Percentiles rank a stretch among this genome's conserved stretches.
phyloP scores from a whole-genome alignment of 2,888 invertebrate species.

The Campoletis raptor region DNA sequence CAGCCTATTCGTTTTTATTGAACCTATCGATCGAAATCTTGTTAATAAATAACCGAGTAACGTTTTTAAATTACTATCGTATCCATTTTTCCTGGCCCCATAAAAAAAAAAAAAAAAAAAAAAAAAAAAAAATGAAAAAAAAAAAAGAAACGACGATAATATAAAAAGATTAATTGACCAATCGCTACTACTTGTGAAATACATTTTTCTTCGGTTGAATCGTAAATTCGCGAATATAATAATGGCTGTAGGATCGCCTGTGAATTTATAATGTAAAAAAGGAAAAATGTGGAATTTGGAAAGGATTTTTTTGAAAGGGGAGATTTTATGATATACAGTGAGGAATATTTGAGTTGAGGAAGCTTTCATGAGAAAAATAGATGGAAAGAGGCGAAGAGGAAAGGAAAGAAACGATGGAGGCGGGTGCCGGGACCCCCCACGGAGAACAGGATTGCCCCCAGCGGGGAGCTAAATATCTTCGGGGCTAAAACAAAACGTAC shows the following conservation, averaged over 20 bases:
- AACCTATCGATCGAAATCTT: neutral
- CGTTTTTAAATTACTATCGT: neutral
- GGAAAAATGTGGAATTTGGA: constrained; percentile 14
- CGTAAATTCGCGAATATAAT: constrained; percentile 23
- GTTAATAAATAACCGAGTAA: neutral
- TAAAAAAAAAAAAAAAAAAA: neutral
- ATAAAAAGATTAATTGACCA: constrained; percentile 16
- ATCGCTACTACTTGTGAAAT: constrained; percentile 28
- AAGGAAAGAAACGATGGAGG: constrained; percentile 65
- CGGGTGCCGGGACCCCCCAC: constrained; percentile 80
- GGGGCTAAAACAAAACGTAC: constrained; percentile 82
- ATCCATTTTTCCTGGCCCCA: neutral
- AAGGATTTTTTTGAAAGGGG: neutral
- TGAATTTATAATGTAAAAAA: constrained; percentile 25
- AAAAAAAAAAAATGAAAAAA: neutral
- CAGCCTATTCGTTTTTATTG: neutral
- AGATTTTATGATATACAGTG: constrained; percentile 16
- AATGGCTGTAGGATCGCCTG: constrained; percentile 52
- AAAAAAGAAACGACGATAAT: neutral
- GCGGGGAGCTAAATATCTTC: constrained; percentile 84
- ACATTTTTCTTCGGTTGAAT: constrained; percentile 2
- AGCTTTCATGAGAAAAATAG: constrained; percentile 34
- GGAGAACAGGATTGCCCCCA: constrained; percentile 83
- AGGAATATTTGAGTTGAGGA: constrained; percentile 34
- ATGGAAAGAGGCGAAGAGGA: constrained; percentile 56